Conservation (phyloP, 2,113 vertebrate genomes). For the Cyprinodon brontotheroides region DNA sequence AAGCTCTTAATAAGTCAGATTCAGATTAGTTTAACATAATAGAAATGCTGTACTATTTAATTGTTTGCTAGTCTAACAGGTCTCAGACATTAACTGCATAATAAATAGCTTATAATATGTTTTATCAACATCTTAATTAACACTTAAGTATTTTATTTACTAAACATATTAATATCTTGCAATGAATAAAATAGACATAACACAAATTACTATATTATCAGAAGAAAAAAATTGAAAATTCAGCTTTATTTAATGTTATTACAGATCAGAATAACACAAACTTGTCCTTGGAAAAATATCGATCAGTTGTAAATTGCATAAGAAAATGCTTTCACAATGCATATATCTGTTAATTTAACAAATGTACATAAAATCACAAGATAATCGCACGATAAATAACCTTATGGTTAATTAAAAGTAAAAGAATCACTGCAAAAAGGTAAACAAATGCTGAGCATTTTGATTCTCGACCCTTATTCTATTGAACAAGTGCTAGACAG, state of each 20-base stretch:
- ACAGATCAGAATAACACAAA: background rate
- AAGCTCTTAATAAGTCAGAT: background rate
- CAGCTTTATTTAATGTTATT: background rate
- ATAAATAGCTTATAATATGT: too few species aligned
- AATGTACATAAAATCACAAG: conserved; percentile 37
- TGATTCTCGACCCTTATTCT: background rate
- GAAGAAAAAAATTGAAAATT: background rate
- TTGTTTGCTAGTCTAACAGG: too few species aligned
- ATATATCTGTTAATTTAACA: conserved; percentile 52
- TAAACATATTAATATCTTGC: too few species aligned
- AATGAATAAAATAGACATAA: too few species aligned
- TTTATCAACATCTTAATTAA: too few species aligned
- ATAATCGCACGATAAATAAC: conserved; percentile 13
- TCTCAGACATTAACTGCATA: too few species aligned
- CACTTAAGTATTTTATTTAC: too few species aligned
- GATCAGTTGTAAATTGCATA: background rate
- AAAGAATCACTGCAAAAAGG: conserved; percentile 16
- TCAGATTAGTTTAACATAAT: background rate
- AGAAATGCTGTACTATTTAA: background rate
- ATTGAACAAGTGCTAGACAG: conserved; percentile 36
- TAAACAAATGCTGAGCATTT: conserved; percentile 11
- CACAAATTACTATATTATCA: background rate
- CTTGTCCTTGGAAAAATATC: background rate
- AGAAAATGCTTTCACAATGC: conserved; percentile 21
- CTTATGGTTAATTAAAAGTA: conserved; percentile 11